Conservation (phyloP, 2,797 vertebrate genomes). For the Simalia tracyae region DNA sequence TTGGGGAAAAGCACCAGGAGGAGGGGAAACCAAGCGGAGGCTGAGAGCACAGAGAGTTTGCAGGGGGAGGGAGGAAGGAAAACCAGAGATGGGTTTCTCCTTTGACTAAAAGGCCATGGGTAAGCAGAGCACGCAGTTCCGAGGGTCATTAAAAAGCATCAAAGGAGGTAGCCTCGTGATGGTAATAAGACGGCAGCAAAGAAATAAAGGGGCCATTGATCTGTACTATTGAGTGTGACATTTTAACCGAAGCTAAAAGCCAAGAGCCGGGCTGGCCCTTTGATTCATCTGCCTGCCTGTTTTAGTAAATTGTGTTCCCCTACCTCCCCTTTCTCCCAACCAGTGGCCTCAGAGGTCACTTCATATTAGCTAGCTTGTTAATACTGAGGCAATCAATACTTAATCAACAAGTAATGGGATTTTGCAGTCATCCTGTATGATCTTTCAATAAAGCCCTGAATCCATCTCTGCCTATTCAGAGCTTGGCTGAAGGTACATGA, state of each 20-base stretch:
- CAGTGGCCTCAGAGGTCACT: constrained; percentile 95
- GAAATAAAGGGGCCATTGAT: constrained; percentile 98
- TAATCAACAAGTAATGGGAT: constrained; percentile 99
- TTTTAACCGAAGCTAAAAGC: constrained; percentile 93
- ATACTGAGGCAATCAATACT: constrained; percentile 99
- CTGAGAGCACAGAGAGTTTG: not conserved
- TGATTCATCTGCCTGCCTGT: constrained; percentile 85
- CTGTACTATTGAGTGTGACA: constrained; percentile 92
- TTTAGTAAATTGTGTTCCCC: constrained; percentile 83
- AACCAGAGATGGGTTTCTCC: constrained; percentile 78
- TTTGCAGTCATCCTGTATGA: constrained; percentile 99
- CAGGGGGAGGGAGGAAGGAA: not conserved
- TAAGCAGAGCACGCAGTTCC: constrained; percentile 82
- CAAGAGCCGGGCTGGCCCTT: constrained; percentile 83
- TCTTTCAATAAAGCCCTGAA: constrained; percentile 99
- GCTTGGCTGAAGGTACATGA: constrained; percentile 79
- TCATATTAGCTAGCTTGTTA: constrained; percentile 99
- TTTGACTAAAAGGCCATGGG: constrained; percentile 78
- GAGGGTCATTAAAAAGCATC: constrained; percentile 86
- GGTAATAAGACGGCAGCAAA: constrained; percentile 88
- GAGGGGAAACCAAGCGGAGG: not conserved
- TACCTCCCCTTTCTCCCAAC: constrained; percentile 74
- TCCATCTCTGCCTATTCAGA: constrained; percentile 90
- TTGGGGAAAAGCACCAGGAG: not conserved
- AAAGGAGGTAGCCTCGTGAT: constrained; percentile 84